Percentiles rank a stretch among this genome's conserved stretches.
Evolutionary conservation across 2,113 vertebrate genomes (phyloP).

Genomic region (Cettia cetti): DNA sequence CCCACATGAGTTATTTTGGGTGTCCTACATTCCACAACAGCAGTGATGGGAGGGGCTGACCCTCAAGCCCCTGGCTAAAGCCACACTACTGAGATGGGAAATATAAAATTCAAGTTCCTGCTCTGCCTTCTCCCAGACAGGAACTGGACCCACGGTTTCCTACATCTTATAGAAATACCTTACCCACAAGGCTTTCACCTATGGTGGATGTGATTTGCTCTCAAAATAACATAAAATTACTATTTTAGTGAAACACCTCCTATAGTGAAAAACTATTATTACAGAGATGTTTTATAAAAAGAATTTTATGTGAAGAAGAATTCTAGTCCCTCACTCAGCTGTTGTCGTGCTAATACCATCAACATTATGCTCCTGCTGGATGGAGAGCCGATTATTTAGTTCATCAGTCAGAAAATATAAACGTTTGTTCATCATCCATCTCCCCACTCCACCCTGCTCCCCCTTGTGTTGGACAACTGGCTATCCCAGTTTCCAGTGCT

Average conservation of each 20-base stretch:
- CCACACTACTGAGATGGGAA: neutral
- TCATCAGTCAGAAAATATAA: neutral
- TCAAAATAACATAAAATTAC: neutral
- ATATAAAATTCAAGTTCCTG: neutral
- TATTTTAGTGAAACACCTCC: fast-evolving
- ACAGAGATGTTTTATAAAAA: neutral
- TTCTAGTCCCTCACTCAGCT: neutral
- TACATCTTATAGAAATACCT: neutral
- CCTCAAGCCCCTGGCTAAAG: neutral
- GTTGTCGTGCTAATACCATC: neutral
- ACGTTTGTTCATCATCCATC: neutral
- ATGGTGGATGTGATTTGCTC: neutral
- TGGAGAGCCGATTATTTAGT: neutral
- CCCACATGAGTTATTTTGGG: neutral
- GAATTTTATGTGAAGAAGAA: neutral
- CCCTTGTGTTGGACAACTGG: neutral
- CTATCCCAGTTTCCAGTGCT: neutral
- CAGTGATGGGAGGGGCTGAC: neutral
- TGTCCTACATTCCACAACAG: neutral
- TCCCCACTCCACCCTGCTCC: neutral
- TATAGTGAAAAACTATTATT: neutral
- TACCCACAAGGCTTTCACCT: neutral
- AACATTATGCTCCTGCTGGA: neutral
- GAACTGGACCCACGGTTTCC: neutral
- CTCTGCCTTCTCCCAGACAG: neutral